These are phyloP conservation scores for Parelbella ahira DNA, from an alignment of 2,888 invertebrate genomes.

Conservation along the genomic window DNA sequence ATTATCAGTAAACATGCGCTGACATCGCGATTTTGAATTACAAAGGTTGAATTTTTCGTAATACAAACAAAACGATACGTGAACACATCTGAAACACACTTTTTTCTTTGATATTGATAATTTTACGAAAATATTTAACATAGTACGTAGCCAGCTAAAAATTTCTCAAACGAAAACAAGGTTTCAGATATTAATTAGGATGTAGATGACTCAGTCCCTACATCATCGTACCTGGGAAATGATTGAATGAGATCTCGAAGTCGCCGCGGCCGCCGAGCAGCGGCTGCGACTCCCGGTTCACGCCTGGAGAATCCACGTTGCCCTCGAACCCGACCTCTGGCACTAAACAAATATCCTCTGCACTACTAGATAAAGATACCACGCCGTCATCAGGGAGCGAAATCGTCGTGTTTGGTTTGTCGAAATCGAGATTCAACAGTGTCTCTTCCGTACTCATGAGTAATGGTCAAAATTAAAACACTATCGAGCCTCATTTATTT, in stretches of 20 bases:
- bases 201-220: constrained; percentile 38
- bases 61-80: neutral
- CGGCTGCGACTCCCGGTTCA: constrained; percentile 96
- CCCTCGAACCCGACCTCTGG: constrained; percentile 92
- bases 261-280: constrained; percentile 91
- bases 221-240: constrained; percentile 87
- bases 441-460: constrained; percentile 83
- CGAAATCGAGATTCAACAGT: constrained; percentile 83
- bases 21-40: neutral
- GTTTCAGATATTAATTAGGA: constrained; percentile 30
- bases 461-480: constrained; percentile 66
- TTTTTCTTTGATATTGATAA: too few relatives aligned
- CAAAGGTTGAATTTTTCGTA: neutral
- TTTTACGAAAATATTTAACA: neutral
- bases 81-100: too few relatives aligned
- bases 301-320: constrained; percentile 90
- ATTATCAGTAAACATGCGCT: constrained; percentile 2
- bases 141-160: constrained; percentile 5
- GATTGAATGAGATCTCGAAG: constrained; percentile 87
- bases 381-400: constrained; percentile 79
- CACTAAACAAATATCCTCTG: constrained; percentile 87
- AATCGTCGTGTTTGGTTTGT: constrained; percentile 70
- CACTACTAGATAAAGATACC: constrained; percentile 80
- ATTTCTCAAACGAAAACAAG: constrained; percentile 33
- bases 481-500: constrained; percentile 78